A percentile compares a stretch with the other conserved stretches of the same genome.
Evolutionary conservation across 92 coral and sea anemone species (phyloP).

Genomic region (Phymanthus crucifer): DNA sequence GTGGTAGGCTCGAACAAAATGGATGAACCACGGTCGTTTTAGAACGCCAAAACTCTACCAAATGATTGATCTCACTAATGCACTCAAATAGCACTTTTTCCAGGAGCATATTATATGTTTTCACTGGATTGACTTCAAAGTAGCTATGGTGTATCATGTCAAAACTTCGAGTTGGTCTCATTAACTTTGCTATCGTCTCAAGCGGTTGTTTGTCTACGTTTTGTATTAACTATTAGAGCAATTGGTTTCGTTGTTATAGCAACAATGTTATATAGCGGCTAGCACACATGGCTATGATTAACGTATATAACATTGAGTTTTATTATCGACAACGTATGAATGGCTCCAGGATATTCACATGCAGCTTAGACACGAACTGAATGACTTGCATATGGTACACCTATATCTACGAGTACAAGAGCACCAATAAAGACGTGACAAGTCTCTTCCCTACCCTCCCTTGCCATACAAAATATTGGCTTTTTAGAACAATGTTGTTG

Average conservation of each 20-base stretch:
- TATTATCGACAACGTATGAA: not conserved
- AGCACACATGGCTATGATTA: not conserved
- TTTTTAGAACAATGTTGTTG: no score
- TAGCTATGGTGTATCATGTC: no score
- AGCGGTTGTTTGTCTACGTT: not conserved
- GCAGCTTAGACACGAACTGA: not conserved
- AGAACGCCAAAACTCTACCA: no score
- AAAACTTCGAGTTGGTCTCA: not conserved
- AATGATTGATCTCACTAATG: no score
- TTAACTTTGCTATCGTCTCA: not conserved
- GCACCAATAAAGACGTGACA: no score
- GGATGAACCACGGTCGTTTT: no score
- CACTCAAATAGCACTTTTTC: no score
- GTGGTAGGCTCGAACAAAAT: not conserved
- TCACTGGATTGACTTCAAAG: no score
- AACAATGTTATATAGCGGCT: conserved; percentile 5
- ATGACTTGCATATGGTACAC: not conserved
- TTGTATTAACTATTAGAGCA: not conserved
- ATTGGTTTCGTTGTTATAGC: not conserved
- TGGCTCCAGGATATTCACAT: not conserved
- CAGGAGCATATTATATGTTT: no score
- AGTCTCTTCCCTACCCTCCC: no score
- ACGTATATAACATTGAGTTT: not conserved
- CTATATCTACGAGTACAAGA: no score
- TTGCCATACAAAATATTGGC: no score